Evolutionary conservation across 2,113 vertebrate species (phyloP), one percentile per base, ranked within the genome.

Genomic region (Poecile atricapillus): DNA sequence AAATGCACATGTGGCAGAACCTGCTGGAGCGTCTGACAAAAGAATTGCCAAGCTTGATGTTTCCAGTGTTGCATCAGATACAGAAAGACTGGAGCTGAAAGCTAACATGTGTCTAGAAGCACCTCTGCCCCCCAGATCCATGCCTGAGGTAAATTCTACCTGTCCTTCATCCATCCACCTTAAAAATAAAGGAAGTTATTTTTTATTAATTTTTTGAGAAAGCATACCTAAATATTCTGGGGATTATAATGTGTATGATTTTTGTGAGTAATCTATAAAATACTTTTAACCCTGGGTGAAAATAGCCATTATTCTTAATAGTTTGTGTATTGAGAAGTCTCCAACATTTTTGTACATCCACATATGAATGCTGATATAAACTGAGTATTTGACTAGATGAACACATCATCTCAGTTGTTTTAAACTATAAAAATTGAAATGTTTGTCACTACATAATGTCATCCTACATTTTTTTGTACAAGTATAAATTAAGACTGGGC

Each of bases 21-120:
- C 87, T 85, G 53, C 93, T 91, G 98, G 97, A 93, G 60, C 97
- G 94, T 98, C 98, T 97, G 99, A 99, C 70, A 99, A 98, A 64
- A 99, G 98, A 97, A 99, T 99, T 2, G 99, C 99, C 52, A 98
- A 98, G 65, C 98, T 99, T 90, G 99, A 99, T 87, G 99, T 99
- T 97, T 99, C 99, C 70, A 99, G 98, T 83, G 99, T 99, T 94
- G 99, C 99, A 90, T 98, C 98, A 27, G 99, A 99, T 97, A 99
- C 99, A 0, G 99, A 99, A 91, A 98, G 97, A 88, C 97, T 99
- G 84, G 99, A 99, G 93, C 90, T 99, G 78, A 99, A 98, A 96
- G 95, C 98, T 95, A 95, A 60, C 94, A 37, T 75, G 14, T 89
- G 86, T 90, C 67, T 97, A 95, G 98, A 87, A 96, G 59, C 83